phyloP scores from a whole-genome alignment of 2,888 invertebrate genomes.

The Eristalis pertinax region DNA sequence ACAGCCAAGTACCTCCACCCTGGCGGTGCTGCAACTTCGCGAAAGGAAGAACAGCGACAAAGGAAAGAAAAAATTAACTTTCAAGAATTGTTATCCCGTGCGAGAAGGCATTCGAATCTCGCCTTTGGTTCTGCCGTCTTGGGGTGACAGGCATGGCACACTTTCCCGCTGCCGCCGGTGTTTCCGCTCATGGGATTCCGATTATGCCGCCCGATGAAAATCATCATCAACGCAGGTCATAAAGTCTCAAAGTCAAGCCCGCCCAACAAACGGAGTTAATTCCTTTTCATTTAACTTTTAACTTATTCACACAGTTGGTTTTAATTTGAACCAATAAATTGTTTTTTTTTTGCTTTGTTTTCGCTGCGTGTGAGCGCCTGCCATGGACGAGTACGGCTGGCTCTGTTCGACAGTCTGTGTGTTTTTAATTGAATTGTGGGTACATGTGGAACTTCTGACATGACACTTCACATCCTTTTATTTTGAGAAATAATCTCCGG shows the following conservation, averaged over 20 bases:
- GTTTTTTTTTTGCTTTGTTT: slow-evolving; percentile 1
- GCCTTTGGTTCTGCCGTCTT: slow-evolving; percentile 28
- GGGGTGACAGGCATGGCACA: slow-evolving; percentile 43
- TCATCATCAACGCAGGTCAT: slow-evolving; percentile 49
- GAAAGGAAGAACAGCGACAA: slow-evolving; percentile 4
- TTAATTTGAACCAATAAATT: slow-evolving; percentile 47
- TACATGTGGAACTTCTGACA: slow-evolving; percentile 8
- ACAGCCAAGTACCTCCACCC: not conserved
- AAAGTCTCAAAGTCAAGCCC: slow-evolving; percentile 9
- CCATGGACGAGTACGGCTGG: not conserved
- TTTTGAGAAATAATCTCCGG: not conserved
- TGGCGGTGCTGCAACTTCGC: not conserved
- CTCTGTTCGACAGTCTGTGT: not conserved
- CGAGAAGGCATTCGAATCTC: not conserved
- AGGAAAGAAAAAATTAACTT: not conserved
- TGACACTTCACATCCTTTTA: slow-evolving; percentile 29
- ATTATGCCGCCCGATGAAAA: slow-evolving; percentile 33
- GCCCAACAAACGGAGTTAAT: slow-evolving; percentile 28
- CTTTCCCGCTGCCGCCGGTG: not conserved
- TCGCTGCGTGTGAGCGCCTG: not conserved
- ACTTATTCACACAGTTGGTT: slow-evolving; percentile 47
- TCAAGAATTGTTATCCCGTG: not conserved
- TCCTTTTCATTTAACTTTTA: slow-evolving; percentile 46
- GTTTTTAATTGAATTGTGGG: slow-evolving; percentile 24
- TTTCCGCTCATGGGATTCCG: slow-evolving; percentile 27